phyloP scores from a whole-genome alignment of 2,113 vertebrate genomes.

The Sinocyclocheilus anshuiensis region DNA sequence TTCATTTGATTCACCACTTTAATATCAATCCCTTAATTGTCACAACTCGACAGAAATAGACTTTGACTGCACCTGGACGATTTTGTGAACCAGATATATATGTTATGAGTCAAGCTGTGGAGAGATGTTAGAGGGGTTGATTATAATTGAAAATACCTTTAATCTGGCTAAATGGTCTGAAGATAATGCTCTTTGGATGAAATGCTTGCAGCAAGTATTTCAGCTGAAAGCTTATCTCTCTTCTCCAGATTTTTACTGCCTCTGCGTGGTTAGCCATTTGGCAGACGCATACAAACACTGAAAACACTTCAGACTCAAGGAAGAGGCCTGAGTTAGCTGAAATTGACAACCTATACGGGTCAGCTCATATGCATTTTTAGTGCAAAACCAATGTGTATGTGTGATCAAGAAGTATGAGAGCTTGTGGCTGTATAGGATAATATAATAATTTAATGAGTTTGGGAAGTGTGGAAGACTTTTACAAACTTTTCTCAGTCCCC shows the following conservation, averaged over 20 bases:
- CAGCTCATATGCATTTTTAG: slow-evolving; percentile 21
- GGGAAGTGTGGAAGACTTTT: not conserved
- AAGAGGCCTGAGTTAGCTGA: slow-evolving; percentile 17
- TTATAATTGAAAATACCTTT: slow-evolving; percentile 56
- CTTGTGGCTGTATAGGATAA: not conserved
- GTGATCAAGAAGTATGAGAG: not conserved
- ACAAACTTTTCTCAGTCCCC: not conserved
- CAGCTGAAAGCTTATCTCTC: slow-evolving; percentile 53
- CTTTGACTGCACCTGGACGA: not conserved
- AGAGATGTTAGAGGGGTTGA: slow-evolving; percentile 41
- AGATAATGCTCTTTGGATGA: slow-evolving; percentile 48
- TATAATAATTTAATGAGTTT: not conserved
- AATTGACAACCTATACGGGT: not conserved
- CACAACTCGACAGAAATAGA: not conserved
- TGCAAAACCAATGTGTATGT: not conserved
- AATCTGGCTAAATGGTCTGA: slow-evolving; percentile 51
- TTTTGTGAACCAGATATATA: slow-evolving; percentile 10
- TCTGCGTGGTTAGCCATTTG: slow-evolving; percentile 37
- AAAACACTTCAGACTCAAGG: slow-evolving; percentile 35
- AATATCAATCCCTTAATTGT: not conserved
- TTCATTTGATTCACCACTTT: slow-evolving; percentile 11
- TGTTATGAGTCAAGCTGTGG: slow-evolving; percentile 30
- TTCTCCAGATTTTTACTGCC: slow-evolving; percentile 45
- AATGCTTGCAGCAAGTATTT: slow-evolving; percentile 42
- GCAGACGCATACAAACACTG: slow-evolving; percentile 34